A percentile compares a stretch with the other conserved stretches of the same genome.
These are phyloP conservation scores for Aurelia sp. DNA, from an alignment of 30 jellyfish, hydroid and myxozoan species.

Conservation along the genomic window DNA sequence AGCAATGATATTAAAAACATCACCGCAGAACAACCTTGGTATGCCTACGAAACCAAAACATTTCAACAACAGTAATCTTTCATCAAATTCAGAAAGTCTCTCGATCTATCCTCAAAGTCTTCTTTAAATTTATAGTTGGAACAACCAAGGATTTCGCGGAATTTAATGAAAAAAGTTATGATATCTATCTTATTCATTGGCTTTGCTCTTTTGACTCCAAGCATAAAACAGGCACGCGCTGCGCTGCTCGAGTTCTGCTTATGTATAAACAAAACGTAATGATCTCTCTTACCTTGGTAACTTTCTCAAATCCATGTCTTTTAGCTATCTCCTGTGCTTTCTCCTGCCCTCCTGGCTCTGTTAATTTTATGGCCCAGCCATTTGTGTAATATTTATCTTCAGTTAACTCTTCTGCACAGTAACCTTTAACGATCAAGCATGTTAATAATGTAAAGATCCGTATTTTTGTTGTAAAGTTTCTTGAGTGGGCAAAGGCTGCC, in stretches of 20 bases:
- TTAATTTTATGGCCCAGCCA: conserved; percentile 99
- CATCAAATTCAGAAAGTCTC: no score
- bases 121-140: no score
- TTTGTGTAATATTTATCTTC: conserved; percentile 84
- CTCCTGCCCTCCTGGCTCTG: conserved; percentile 79
- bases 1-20: no score
- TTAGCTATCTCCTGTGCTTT: conserved; percentile 94
- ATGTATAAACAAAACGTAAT: no score
- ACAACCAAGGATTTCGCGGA: no score
- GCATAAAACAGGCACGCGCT: conserved; percentile 13
- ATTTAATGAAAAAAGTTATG: no score
- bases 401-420: conserved; percentile 33
- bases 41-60: no score
- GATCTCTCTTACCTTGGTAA: conserved; percentile 66
- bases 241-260: not conserved
- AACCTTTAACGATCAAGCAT: conserved; percentile 8
- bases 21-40: no score
- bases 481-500: conserved; percentile 74
- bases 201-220: conserved; percentile 54
- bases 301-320: conserved; percentile 96
- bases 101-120: no score
- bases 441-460: not conserved
- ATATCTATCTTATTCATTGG: not conserved
- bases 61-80: no score
- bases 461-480: not conserved